Conservation (phyloP, 2,113 vertebrate genomes). For the Oryzias woworae region DNA sequence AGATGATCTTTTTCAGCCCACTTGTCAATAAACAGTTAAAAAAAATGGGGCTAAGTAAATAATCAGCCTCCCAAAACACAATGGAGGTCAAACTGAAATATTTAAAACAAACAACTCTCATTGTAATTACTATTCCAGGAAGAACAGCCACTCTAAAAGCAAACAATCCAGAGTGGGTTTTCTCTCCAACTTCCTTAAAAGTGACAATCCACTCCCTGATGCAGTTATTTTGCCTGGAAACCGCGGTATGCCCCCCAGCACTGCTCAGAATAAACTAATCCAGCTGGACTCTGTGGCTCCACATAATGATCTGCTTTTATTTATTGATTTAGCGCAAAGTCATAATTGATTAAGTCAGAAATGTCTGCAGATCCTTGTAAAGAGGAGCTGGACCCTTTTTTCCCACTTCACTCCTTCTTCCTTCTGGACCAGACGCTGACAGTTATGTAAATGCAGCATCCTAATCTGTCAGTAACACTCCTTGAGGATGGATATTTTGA, state of each 20-base stretch:
- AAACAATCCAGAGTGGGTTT: conserved; percentile 41
- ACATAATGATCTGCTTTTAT: conserved; percentile 1
- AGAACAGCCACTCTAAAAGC: no score
- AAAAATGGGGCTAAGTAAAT: no score
- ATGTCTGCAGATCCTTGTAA: background rate
- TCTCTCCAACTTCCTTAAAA: conserved; percentile 39
- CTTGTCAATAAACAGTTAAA: no score
- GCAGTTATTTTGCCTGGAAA: no score
- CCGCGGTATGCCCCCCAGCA: background rate
- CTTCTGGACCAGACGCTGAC: conserved; percentile 41
- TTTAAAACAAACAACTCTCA: no score
- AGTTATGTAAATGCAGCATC: conserved; percentile 59
- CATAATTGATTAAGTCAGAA: conserved; percentile 8
- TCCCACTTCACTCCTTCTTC: background rate
- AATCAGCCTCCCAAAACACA: no score
- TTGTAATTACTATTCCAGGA: no score
- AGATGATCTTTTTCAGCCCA: no score
- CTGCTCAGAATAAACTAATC: conserved; percentile 43
- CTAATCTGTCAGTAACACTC: conserved; percentile 59
- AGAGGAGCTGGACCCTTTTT: conserved; percentile 3
- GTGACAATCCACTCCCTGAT: conserved; percentile 15
- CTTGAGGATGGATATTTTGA: conserved; percentile 57
- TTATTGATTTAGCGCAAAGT: background rate
- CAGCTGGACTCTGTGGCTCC: conserved; percentile 3
- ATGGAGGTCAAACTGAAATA: no score